These are phyloP conservation scores for Neoaliturus tenellus DNA, from an alignment of 2,888 invertebrate genomes.

Conservation along the genomic window DNA sequence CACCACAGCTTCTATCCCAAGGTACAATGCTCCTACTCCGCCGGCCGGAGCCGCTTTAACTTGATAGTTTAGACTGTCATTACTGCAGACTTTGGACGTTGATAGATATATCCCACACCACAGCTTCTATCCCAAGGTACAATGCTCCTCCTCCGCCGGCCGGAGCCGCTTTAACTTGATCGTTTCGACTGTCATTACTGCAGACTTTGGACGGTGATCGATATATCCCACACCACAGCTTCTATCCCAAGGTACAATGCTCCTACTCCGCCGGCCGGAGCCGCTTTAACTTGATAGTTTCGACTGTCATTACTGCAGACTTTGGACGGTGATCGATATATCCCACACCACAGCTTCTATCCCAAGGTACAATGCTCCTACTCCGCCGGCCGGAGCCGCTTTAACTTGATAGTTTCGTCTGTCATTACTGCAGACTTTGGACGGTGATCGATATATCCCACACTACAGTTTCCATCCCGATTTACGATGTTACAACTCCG, in stretches of 20 bases:
- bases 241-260: background rate
- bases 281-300: background rate
- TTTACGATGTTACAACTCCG: background rate
- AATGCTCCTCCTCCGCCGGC: background rate
- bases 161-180: background rate
- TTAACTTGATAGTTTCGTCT: background rate
- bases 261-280: background rate
- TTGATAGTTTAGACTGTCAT: background rate
- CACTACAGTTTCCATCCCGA: background rate
- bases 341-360: background rate
- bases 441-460: slow-evolving; percentile 5
- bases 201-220: slow-evolving; percentile 8
- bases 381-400: background rate
- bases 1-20: background rate
- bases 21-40: background rate
- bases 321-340: background rate
- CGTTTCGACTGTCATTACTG: slow-evolving; percentile 8
- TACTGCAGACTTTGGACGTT: background rate
- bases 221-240: background rate
- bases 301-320: background rate
- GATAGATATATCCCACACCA: background rate
- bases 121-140: background rate
- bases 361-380: background rate
- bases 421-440: background rate
- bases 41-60: background rate